Evolutionary conservation across 2,797 vertebrate genomes (phyloP).

Genomic region (Discoglossus pictus): DNA sequence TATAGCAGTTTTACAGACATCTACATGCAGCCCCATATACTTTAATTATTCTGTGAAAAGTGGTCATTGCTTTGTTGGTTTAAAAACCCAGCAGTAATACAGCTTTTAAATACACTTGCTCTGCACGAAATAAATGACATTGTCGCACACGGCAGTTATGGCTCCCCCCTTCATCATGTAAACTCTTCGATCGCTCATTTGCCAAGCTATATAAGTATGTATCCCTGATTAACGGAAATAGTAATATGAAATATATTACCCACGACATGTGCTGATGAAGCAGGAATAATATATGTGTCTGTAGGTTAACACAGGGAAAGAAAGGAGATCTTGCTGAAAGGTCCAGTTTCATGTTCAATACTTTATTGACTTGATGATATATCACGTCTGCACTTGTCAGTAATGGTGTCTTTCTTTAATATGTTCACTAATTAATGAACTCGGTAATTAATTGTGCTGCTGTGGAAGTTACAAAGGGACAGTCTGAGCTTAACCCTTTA

Average conservation of each 20-base stretch:
- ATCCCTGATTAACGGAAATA: conserved; percentile 61
- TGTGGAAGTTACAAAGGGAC: conserved; percentile 26
- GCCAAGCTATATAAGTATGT: conserved; percentile 56
- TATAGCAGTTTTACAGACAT: too few species aligned
- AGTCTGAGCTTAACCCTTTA: conserved; percentile 36
- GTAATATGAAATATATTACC: conserved; percentile 63
- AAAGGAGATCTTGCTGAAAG: conserved; percentile 56
- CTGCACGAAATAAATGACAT: conserved; percentile 31
- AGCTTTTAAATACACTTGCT: conserved; percentile 28
- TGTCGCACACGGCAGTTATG: conserved; percentile 22
- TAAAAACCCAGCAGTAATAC: conserved; percentile 14
- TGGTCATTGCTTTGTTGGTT: conserved; percentile 24
- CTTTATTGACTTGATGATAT: conserved; percentile 64
- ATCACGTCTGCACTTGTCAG: conserved; percentile 61
- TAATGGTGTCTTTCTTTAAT: conserved; percentile 66
- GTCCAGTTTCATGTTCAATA: conserved; percentile 64
- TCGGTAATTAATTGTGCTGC: conserved; percentile 60
- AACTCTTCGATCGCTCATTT: conserved; percentile 60
- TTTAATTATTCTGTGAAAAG: too few species aligned
- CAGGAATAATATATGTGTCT: conserved; percentile 64
- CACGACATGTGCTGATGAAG: conserved; percentile 59
- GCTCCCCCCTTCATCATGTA: conserved; percentile 46
- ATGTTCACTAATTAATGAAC: conserved; percentile 70
- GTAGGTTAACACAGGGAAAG: conserved; percentile 55
- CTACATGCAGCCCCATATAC: too few species aligned